These are phyloP conservation scores for Microtus agrestis DNA, from an alignment of 2,797 vertebrate genomes.

Conservation along the genomic window DNA sequence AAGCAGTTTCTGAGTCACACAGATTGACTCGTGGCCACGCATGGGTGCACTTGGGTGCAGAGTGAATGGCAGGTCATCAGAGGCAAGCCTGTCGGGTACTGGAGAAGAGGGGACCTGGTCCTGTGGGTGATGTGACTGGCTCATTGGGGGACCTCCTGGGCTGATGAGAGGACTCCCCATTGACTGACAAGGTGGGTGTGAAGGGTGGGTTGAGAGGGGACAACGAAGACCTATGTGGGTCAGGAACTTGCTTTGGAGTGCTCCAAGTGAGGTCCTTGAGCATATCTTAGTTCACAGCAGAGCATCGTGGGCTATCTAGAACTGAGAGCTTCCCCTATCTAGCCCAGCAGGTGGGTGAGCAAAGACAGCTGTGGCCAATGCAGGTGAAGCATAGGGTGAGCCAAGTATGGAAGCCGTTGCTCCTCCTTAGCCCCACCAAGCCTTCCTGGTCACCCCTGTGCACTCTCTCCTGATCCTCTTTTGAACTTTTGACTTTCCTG, in stretches of 20 bases:
- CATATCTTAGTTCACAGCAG: not conserved
- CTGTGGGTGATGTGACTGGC: not conserved
- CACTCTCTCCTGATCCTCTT: rapidly evolving
- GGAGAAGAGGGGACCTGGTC: not conserved
- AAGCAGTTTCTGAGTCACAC: not conserved
- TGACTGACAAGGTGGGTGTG: too few relatives aligned
- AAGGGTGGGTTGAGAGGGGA: too few relatives aligned
- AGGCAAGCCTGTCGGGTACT: not conserved
- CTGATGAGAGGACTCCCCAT: rapidly evolving
- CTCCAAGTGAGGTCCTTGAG: not conserved
- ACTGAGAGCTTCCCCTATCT: too few relatives aligned
- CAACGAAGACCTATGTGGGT: not conserved
- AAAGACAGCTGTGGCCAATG: rapidly evolving
- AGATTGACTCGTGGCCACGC: rapidly evolving
- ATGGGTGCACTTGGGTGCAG: rapidly evolving
- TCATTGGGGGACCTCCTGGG: not conserved
- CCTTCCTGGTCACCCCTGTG: rapidly evolving
- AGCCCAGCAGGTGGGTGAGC: not conserved
- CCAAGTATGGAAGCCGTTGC: rapidly evolving
- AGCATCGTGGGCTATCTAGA: not conserved
- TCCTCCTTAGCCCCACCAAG: not conserved
- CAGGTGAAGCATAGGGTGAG: rapidly evolving
- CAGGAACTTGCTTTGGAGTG: not conserved
- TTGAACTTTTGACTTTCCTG: not conserved
- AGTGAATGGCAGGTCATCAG: not conserved